These are phyloP conservation scores for Petroica traversi DNA, from an alignment of 2,113 vertebrate genomes.

Conservation along the genomic window DNA sequence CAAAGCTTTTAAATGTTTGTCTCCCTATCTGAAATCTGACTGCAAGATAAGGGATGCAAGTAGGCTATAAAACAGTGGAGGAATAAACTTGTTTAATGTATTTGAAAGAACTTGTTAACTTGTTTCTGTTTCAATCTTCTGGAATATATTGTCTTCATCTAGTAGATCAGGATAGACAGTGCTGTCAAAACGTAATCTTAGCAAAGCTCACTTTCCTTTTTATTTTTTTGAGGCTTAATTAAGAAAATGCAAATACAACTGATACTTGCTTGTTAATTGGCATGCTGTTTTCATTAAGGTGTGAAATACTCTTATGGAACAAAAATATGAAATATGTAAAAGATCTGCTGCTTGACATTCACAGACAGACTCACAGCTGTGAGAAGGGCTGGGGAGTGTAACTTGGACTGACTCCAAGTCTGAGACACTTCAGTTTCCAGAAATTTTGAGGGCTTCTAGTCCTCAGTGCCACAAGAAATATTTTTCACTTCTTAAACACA, in stretches of 20 bases:
- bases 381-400: not conserved
- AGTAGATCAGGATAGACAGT: not conserved
- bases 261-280: not conserved
- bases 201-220: not conserved
- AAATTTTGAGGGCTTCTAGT: not conserved
- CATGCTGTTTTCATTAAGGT: not conserved
- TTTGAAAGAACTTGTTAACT: not conserved
- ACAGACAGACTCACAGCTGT: not conserved
- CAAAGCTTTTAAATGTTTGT: not conserved
- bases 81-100: not conserved
- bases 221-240: not conserved
- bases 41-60: not conserved
- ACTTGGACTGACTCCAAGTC: not conserved
- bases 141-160: not conserved
- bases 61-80: not conserved
- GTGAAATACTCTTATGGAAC: not conserved
- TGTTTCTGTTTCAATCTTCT: not conserved
- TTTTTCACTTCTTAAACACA: not conserved
- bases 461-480: not conserved
- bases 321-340: not conserved
- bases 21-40: not conserved
- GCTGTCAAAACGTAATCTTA: not conserved
- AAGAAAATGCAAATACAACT: not conserved
- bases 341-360: not conserved
- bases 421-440: not conserved